Conservation (phyloP, 2,797 vertebrate species). For the Lerista edwardsae region DNA sequence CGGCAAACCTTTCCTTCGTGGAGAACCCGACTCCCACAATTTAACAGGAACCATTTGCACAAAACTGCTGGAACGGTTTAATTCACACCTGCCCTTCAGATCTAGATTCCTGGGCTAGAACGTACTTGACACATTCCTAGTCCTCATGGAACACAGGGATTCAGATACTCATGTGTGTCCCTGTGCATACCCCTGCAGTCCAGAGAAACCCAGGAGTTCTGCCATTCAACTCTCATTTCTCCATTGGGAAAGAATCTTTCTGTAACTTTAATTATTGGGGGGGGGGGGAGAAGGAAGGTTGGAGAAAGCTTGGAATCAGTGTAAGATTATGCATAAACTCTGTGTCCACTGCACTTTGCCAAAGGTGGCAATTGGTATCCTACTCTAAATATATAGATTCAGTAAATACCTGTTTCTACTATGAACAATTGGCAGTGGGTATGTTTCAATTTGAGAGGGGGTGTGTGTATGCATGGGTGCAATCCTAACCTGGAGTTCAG, state of each 20-base stretch:
- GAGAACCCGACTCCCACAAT: background rate
- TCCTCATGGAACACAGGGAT: background rate
- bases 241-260: background rate
- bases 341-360: background rate
- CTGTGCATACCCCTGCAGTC: background rate
- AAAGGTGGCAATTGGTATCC: background rate
- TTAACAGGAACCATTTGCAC: too few relatives aligned
- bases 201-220: background rate
- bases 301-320: background rate
- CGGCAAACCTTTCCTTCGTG: background rate
- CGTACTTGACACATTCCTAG: background rate
- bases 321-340: background rate
- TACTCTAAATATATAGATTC: background rate
- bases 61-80: background rate
- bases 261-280: background rate
- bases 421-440: too few relatives aligned
- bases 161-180: background rate
- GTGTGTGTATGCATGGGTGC: too few relatives aligned
- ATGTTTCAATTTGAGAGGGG: background rate
- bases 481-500: too few relatives aligned
- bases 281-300: background rate
- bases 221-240: background rate
- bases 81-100: too few relatives aligned
- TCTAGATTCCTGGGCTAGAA: background rate
- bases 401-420: too few relatives aligned